Evolutionary conservation across 2,888 invertebrate genomes (phyloP), one percentile per base, ranked within the genome.

Genomic region (Plebejus anna): DNA sequence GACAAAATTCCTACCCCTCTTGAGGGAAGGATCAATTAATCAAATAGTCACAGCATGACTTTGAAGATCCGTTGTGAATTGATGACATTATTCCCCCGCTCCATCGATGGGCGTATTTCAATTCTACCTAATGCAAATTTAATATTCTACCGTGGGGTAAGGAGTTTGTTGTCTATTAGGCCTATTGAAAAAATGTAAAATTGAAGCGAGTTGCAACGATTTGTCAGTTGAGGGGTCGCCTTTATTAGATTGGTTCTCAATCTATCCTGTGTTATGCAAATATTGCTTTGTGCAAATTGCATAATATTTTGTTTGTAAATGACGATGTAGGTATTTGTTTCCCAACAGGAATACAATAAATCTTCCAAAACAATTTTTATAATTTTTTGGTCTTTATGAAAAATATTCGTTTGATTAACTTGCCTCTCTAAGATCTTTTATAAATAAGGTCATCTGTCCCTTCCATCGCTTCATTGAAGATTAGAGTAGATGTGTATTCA

Each of bases 41-140:
- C 92, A 91, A 91, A 90, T 85, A 90, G 90, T 89, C 89, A 88
- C 88, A 87, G 85, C 88, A 85, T 92, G 93, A 92, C 93, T 92
- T 80, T 84, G 86, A 87, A 86, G 88, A 88, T 90, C 82, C 85
- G 84, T 88, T 87, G 84, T 81, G 87, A 89, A 91, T 89, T 88
- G 91, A 92, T 87, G 90, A 88, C 88, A 90, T 92, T 92, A 91
- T 92, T 91, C 91, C 88, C 88, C 88, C 87, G 86, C 86, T 86
- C 90, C 90, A 90, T 91, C 87, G 88, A 86, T 88, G 90, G 92
- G 92, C 90, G 93, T 90, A 91, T 90, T 93, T 92, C 91, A 94
- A 94, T 93, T 93, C 88, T 85, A 86, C 87, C 90, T 92, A 92
- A 94, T 93, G 93, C 92, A 93, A 93, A 93, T 94, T 93, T 94